These are phyloP conservation scores for Drosophila truncata DNA, from an alignment of 1,140 invertebrate species.

Conservation along the genomic window DNA sequence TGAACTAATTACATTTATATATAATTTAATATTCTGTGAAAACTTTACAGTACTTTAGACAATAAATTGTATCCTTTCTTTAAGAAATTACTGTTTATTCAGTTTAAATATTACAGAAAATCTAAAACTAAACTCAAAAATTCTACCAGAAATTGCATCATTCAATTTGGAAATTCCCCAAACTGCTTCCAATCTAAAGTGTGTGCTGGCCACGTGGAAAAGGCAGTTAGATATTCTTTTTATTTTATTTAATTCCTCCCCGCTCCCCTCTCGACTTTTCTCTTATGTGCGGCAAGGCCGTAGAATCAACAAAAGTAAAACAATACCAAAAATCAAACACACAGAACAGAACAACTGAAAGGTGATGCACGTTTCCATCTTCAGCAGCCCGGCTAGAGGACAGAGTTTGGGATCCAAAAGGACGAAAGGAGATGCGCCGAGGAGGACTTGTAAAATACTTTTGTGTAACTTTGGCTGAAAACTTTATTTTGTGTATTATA, in stretches of 20 bases:
- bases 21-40: not conserved
- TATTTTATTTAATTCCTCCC: constrained; percentile 62
- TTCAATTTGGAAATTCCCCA: constrained; percentile 48
- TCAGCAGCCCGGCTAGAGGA: constrained; percentile 8
- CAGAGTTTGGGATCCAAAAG: constrained; percentile 1
- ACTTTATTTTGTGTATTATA: constrained; percentile 84
- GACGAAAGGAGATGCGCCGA: constrained; percentile 7
- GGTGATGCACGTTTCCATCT: constrained; percentile 65
- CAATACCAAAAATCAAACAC: constrained; percentile 83
- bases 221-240: constrained; percentile 40
- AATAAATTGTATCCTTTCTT: not conserved
- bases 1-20: no score
- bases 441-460: constrained; percentile 82
- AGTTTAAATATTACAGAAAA: not conserved
- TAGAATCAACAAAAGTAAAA: constrained; percentile 79
- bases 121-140: not conserved
- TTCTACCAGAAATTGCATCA: constrained; percentile 3
- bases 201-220: constrained; percentile 2
- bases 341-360: constrained; percentile 70
- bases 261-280: constrained; percentile 12
- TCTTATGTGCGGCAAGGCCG: constrained; percentile 28
- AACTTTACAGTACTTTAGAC: no score
- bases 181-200: constrained; percentile 4
- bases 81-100: not conserved
- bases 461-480: constrained; percentile 84